Evolutionary conservation across 2,113 vertebrate genomes (phyloP).

Genomic region (Hippopotamus amphibius): DNA sequence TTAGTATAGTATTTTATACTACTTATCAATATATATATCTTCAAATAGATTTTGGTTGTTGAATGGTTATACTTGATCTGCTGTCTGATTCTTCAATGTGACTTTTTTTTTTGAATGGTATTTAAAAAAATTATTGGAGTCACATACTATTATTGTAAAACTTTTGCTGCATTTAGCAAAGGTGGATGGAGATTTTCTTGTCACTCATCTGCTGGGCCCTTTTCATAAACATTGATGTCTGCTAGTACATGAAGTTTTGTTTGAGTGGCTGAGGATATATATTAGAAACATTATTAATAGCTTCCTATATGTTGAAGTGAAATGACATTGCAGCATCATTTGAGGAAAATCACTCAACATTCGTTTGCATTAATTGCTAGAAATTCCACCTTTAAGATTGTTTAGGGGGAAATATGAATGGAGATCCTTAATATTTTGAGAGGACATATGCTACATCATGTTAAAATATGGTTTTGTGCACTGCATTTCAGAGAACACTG

Average conservation of each 20-base stretch:
- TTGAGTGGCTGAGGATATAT: not conserved
- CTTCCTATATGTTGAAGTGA: not conserved
- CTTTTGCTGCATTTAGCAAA: not conserved
- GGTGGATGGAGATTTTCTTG: not conserved
- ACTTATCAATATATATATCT: not conserved
- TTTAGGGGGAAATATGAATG: not conserved
- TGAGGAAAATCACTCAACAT: not conserved
- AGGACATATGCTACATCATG: not conserved
- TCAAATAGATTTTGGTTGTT: not conserved
- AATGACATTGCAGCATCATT: not conserved
- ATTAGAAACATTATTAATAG: not conserved
- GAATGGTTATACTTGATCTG: not conserved
- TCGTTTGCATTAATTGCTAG: slow-evolving; percentile 6
- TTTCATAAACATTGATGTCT: not conserved
- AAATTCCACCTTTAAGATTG: not conserved
- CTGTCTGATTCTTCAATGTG: not conserved
- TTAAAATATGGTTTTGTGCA: not conserved
- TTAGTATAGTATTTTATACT: slow-evolving; percentile 15
- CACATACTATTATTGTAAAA: not conserved
- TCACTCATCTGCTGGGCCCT: not conserved
- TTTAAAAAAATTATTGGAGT: no score
- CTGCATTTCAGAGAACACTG: not conserved
- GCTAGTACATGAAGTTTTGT: not conserved
- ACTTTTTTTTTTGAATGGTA: no score
- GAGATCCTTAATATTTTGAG: not conserved